These are phyloP conservation scores for Mionectes olivaceus DNA, from an alignment of 2,797 vertebrate species.

Conservation along the genomic window DNA sequence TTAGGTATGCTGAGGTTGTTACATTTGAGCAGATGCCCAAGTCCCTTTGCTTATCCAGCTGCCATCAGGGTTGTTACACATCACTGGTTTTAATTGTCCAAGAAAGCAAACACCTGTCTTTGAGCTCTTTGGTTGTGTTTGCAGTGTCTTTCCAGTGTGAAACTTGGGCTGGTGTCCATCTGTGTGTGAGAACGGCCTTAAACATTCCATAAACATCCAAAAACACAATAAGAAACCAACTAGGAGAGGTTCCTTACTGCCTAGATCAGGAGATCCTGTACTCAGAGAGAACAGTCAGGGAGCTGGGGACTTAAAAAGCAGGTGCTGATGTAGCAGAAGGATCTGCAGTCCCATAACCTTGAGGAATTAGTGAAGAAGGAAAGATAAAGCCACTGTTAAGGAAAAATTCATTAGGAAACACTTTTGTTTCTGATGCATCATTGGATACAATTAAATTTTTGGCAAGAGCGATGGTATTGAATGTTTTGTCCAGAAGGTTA, in stretches of 20 bases:
- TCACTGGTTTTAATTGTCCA: background rate
- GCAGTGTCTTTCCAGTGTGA: background rate
- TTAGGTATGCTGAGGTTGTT: background rate
- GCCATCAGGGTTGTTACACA: background rate
- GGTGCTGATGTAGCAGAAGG: background rate
- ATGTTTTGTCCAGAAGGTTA: slow-evolving; percentile 45
- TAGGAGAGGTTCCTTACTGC: background rate
- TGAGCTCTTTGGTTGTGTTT: background rate
- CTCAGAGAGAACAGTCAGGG: background rate
- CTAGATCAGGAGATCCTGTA: background rate
- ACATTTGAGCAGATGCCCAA: background rate
- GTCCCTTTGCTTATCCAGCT: background rate
- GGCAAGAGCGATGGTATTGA: slow-evolving; percentile 5
- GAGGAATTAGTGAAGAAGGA: background rate
- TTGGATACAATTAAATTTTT: slow-evolving; percentile 56
- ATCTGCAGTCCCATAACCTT: background rate
- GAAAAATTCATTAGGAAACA: slow-evolving; percentile 8
- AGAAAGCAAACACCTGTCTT: background rate
- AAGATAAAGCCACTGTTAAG: slow-evolving; percentile 7
- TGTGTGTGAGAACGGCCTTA: background rate
- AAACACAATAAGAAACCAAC: background rate
- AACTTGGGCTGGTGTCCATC: background rate
- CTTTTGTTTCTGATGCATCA: slow-evolving; percentile 56
- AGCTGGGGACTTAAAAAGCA: background rate
- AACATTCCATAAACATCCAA: background rate